Base-by-base conservation (phyloP, 2,113 vertebrate genomes). In the Zosterops borbonicus region DNA sequence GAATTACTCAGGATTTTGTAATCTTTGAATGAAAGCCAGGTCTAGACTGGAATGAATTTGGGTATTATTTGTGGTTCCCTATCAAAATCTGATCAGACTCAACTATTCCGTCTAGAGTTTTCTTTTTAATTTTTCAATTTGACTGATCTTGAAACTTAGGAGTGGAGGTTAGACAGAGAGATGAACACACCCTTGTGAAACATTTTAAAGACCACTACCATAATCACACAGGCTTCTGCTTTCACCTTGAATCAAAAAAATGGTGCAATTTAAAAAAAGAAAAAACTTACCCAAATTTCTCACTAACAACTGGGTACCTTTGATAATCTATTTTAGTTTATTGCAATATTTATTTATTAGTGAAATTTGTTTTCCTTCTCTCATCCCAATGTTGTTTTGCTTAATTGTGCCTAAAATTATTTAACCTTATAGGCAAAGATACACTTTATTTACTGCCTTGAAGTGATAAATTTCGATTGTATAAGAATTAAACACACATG, bases 201-300 rank as follows among this genome's bases (percentile, higher is more conserved):
- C 9, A 3, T 67, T 84, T 90, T 59, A 23, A 63, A 42, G 60
- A 75, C 31, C 56, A 4, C 8, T 64, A 55, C 5, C 7, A 16
- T 8, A 39, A 15, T 33, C 39, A 73, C 28, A 69, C 6, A 87
- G 14, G 44, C 14, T 60, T 87, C 22, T 71, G 8, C 12, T 84
- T 78, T 77, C 47, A 71, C 4, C 3, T 55, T 33, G 50, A 80
- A 69, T n/a, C 7, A 73, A 76, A 76, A 71, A 71, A 68, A 84
- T 8, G 2, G 4, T 73, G 5, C 1, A 69, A 62, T 37, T 28
- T 1, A 1, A 2, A 83, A 47, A 39, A 2, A 39, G 11, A 39
- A 39, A 39, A 39, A 39, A 39, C 39, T n/a, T n/a, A n/a, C n/a
- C 15, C 7, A 74, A 25, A 39, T 59, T 67, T 83, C 21, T 50